Evolutionary conservation across 2,113 vertebrate genomes (phyloP).

Genomic region (Polyodon spathula): DNA sequence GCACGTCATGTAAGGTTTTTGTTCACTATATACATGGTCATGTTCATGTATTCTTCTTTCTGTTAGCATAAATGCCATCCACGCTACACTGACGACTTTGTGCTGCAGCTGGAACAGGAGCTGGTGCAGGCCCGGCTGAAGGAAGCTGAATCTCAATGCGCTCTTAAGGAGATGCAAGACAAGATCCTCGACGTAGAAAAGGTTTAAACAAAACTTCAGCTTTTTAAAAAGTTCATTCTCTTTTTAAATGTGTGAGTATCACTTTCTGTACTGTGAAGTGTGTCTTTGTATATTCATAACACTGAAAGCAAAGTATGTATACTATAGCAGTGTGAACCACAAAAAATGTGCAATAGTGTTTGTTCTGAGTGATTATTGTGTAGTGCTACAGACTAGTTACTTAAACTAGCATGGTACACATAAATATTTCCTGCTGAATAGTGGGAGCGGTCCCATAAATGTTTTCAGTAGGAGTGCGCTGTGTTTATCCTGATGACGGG

Average conservation of each 20-base stretch:
- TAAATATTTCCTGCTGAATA: too few relatives aligned
- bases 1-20: neutral
- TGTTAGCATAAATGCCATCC: slow-evolving; percentile 71
- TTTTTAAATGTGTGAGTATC: too few relatives aligned
- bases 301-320: too few relatives aligned
- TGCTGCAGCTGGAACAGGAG: slow-evolving; percentile 89
- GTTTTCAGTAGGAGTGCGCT: too few relatives aligned
- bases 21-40: neutral
- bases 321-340: too few relatives aligned
- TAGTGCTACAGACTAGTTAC: too few relatives aligned
- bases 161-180: slow-evolving; percentile 97
- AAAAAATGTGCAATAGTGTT: too few relatives aligned
- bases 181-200: slow-evolving; percentile 94
- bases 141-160: slow-evolving; percentile 93
- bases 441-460: too few relatives aligned
- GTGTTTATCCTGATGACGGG: neutral
- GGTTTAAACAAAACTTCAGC: slow-evolving; percentile 42
- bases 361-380: too few relatives aligned
- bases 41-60: slow-evolving; percentile 14
- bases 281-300: slow-evolving; percentile 5
- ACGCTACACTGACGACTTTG: slow-evolving; percentile 83
- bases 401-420: too few relatives aligned
- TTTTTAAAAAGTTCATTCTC: too few relatives aligned
- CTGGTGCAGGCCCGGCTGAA: slow-evolving; percentile 87
- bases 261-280: too few relatives aligned